Conservation (phyloP, 2,888 invertebrate species). For the Maniola hyperantus region DNA sequence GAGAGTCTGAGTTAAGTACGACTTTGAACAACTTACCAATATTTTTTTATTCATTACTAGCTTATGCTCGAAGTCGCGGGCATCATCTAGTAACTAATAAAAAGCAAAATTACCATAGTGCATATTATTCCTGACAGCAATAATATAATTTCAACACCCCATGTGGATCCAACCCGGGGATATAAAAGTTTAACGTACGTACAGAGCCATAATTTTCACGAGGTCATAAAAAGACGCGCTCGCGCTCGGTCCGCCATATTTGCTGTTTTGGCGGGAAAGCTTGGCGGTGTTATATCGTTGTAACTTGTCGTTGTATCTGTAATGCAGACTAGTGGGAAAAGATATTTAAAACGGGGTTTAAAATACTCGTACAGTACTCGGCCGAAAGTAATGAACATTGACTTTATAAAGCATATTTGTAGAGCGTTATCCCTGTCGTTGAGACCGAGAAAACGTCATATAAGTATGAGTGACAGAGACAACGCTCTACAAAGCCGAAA, state of each 20-base stretch:
- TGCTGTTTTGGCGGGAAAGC: constrained; percentile 70
- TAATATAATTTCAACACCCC: constrained; percentile 58
- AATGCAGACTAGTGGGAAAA: background rate
- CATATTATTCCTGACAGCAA: constrained; percentile 49
- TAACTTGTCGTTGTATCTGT: too few species aligned
- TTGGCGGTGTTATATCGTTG: constrained; percentile 5
- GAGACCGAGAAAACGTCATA: too few species aligned
- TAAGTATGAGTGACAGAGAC: too few species aligned
- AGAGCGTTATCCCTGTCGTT: too few species aligned
- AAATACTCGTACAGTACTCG: too few species aligned
- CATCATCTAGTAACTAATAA: background rate
- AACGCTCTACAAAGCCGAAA: too few species aligned
- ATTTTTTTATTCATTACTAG: too few species aligned
- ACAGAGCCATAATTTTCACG: constrained; percentile 71
- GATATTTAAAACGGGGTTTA: background rate
- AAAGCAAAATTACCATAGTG: constrained; percentile 34
- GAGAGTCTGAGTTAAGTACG: too few species aligned
- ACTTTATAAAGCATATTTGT: too few species aligned
- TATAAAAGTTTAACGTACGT: constrained; percentile 76
- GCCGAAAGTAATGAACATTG: too few species aligned
- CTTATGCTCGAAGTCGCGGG: too few species aligned
- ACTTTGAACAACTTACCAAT: too few species aligned
- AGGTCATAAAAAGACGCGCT: constrained; percentile 72
- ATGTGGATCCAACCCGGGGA: constrained; percentile 52
- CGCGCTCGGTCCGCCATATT: constrained; percentile 63